Conservation (phyloP, 2,113 vertebrate genomes). For the Opisthocomus hoazin region DNA sequence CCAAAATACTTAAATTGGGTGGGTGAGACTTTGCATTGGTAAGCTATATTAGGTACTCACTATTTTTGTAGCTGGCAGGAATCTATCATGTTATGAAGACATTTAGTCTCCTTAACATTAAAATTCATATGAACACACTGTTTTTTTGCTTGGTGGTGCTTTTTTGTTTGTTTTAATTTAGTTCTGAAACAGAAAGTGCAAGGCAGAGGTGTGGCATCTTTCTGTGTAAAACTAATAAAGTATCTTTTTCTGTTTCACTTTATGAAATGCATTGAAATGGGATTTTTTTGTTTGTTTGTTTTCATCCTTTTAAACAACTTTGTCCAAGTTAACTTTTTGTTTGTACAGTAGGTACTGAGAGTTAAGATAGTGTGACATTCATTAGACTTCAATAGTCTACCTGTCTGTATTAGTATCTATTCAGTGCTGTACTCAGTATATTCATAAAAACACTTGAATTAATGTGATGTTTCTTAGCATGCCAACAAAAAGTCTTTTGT, state of each 20-base stretch:
- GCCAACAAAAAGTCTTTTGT: not conserved
- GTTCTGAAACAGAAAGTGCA: not conserved
- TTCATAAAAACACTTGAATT: not conserved
- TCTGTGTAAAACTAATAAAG: not conserved
- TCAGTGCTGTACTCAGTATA: not conserved
- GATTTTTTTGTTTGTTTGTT: not conserved
- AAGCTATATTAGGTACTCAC: not conserved
- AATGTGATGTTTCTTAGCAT: not conserved
- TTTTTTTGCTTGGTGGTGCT: too few species aligned
- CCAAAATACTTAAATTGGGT: not conserved
- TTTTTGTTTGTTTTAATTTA: not conserved
- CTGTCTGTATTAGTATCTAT: not conserved
- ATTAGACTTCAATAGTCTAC: not conserved
- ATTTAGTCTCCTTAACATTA: not conserved
- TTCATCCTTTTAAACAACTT: not conserved
- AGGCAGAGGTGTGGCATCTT: not conserved
- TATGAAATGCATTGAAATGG: not conserved
- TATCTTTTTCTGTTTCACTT: not conserved
- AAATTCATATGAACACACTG: not conserved
- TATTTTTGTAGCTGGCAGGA: not conserved
- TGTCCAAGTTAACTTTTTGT: not conserved
- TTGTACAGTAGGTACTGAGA: not conserved
- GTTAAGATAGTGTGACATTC: not conserved
- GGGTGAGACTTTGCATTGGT: not conserved
- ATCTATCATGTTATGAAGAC: not conserved